A percentile compares a stretch with the other conserved stretches of the same genome.
These are phyloP conservation scores for Emberiza fucata DNA, from an alignment of 2,113 vertebrate genomes.

Conservation along the genomic window DNA sequence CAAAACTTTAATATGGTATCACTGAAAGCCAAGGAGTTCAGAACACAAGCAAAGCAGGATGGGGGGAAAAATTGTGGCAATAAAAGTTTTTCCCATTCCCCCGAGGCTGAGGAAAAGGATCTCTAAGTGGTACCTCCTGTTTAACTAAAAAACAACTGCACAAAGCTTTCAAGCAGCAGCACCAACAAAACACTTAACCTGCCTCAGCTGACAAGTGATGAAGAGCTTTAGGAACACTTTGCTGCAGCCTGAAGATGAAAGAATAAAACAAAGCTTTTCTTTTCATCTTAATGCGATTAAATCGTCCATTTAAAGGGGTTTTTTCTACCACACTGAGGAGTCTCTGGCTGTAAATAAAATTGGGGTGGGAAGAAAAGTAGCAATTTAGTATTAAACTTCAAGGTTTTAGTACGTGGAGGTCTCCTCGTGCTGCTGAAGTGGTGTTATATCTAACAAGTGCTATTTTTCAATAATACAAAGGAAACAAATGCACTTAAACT, in stretches of 20 bases:
- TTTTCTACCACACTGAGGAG: background rate
- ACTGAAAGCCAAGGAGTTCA: background rate
- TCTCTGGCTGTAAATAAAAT: background rate
- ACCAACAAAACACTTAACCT: constrained; percentile 30
- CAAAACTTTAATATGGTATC: background rate
- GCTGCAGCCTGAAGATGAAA: constrained; percentile 8
- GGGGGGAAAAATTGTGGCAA: background rate
- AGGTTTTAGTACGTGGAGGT: background rate
- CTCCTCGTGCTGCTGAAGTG: background rate
- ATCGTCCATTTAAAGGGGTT: background rate
- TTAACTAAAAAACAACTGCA: constrained; percentile 38
- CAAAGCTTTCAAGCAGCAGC: constrained; percentile 16
- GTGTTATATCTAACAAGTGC: background rate
- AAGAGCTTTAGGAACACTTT: constrained; percentile 45
- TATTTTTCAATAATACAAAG: background rate
- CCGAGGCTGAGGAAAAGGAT: background rate
- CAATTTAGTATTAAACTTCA: background rate
- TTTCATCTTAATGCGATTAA: background rate
- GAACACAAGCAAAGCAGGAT: background rate
- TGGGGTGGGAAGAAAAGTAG: background rate
- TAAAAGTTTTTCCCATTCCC: background rate
- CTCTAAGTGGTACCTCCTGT: constrained; percentile 23
- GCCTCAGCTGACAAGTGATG: constrained; percentile 31
- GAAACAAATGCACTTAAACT: background rate
- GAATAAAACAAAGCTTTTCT: constrained; percentile 31